A percentile compares a stretch with the other conserved stretches of the same genome.
phyloP scores from a whole-genome alignment of 2,888 invertebrate species.

The Tachina grossa region DNA sequence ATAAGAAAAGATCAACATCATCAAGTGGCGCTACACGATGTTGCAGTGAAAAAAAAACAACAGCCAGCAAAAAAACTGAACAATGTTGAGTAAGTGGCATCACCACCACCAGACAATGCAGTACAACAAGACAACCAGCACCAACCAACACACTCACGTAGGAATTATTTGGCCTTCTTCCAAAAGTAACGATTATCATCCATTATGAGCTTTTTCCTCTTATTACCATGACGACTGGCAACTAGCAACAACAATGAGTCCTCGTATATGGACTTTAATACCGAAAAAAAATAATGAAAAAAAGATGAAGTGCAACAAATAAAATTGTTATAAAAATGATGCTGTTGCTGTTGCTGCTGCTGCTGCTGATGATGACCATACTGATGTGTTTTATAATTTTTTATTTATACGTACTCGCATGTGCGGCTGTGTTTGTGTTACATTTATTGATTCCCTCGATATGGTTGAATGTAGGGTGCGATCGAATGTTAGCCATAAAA shows the following conservation, averaged over 20 bases:
- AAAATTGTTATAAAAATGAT: constrained; percentile 66
- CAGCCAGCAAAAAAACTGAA: constrained; percentile 10
- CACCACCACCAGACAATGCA: constrained; percentile 36
- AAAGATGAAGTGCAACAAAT: constrained; percentile 67
- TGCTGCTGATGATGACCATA: constrained; percentile 20
- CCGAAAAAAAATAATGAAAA: constrained; percentile 33
- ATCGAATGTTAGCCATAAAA: constrained; percentile 77
- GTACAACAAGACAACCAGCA: constrained; percentile 7
- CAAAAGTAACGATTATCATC: constrained; percentile 80
- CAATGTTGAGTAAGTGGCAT: constrained; percentile 65
- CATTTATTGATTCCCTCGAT: constrained; percentile 44
- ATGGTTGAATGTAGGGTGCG: constrained; percentile 66
- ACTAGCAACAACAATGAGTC: constrained; percentile 36
- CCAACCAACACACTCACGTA: background rate
- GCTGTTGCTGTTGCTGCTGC: constrained; percentile 1
- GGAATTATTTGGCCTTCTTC: constrained; percentile 57
- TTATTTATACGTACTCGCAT: constrained; percentile 20
- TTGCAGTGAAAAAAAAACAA: constrained; percentile 32
- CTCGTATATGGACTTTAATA: constrained; percentile 44
- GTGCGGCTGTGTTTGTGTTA: constrained; percentile 9
- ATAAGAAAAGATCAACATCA: constrained; percentile 71
- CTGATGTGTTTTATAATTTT: constrained; percentile 25
- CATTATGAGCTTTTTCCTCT: constrained; percentile 79
- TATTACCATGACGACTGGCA: constrained; percentile 69
- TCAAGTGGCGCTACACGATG: constrained; percentile 76